These are phyloP conservation scores for Eidolon helvum DNA, from an alignment of 2,113 vertebrate species.

Conservation along the genomic window DNA sequence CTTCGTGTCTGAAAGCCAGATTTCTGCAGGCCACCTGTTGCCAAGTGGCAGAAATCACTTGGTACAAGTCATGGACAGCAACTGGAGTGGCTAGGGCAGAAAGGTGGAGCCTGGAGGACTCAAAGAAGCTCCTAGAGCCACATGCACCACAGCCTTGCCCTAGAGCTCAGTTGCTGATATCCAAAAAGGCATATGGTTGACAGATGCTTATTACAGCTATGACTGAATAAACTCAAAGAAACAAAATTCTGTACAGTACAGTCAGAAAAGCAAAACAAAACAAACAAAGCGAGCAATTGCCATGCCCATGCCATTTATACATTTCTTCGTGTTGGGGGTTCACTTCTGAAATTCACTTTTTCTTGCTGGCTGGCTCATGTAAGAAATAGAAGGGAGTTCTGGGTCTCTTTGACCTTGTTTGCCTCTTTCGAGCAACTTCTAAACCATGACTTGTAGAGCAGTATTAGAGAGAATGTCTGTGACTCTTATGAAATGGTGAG, in stretches of 20 bases:
- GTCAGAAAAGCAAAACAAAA: background rate
- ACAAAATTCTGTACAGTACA: background rate
- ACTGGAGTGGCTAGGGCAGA: background rate
- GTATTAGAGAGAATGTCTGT: background rate
- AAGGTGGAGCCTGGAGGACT: background rate
- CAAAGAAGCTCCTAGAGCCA: background rate
- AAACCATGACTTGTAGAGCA: background rate
- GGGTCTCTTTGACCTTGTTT: background rate
- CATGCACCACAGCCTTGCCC: background rate
- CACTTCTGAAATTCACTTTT: constrained; percentile 20
- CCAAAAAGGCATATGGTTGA: constrained; percentile 35
- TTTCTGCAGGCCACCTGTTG: background rate
- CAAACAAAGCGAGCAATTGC: background rate
- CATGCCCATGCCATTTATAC: background rate
- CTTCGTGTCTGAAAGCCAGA: background rate
- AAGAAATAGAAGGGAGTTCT: background rate
- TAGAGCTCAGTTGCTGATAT: background rate
- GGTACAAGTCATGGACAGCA: background rate
- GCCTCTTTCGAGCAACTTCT: background rate
- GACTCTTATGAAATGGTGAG: background rate
- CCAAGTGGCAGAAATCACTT: background rate
- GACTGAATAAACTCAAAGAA: background rate
- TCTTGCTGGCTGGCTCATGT: background rate
- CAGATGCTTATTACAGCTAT: constrained; percentile 48
- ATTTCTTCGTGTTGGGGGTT: background rate